phyloP scores from a whole-genome alignment of 2,113 vertebrate species.

The Anser brachyrhynchus region DNA sequence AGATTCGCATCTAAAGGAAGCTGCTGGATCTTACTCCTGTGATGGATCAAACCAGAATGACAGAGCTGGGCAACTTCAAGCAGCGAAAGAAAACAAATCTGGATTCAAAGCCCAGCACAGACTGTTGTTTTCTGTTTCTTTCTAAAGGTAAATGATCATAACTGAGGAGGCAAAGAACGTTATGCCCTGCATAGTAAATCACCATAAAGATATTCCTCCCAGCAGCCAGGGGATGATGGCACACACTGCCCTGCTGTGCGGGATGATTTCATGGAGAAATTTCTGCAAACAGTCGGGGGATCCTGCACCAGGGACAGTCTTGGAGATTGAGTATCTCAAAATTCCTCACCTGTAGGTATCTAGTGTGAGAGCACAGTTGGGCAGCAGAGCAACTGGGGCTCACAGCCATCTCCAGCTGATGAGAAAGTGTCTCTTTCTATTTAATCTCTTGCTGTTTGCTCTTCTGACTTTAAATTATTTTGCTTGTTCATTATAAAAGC shows the following conservation, averaged over 20 bases:
- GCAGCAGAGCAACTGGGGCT: neutral
- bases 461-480: neutral
- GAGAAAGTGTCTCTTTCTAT: slow-evolving; percentile 13
- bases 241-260: neutral
- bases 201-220: neutral
- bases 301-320: neutral
- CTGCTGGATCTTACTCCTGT: slow-evolving; percentile 16
- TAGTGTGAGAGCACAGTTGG: neutral
- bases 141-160: neutral
- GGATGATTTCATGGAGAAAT: neutral
- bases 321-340: neutral
- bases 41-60: slow-evolving; percentile 33
- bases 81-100: neutral
- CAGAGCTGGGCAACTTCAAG: slow-evolving; percentile 27
- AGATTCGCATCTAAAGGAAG: slow-evolving; percentile 6
- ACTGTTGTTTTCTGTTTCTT: neutral
- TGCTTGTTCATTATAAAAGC: neutral
- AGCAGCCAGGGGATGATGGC: neutral
- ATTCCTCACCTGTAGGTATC: neutral
- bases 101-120: neutral
- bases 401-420: neutral
- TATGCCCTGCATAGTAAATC: neutral
- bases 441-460: neutral
- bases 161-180: neutral
- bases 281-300: neutral